A percentile compares a stretch with the other conserved stretches of the same genome.
phyloP scores from a whole-genome alignment of 37 sponge, comb jelly and placozoan species.

The Halichondria panicea region DNA sequence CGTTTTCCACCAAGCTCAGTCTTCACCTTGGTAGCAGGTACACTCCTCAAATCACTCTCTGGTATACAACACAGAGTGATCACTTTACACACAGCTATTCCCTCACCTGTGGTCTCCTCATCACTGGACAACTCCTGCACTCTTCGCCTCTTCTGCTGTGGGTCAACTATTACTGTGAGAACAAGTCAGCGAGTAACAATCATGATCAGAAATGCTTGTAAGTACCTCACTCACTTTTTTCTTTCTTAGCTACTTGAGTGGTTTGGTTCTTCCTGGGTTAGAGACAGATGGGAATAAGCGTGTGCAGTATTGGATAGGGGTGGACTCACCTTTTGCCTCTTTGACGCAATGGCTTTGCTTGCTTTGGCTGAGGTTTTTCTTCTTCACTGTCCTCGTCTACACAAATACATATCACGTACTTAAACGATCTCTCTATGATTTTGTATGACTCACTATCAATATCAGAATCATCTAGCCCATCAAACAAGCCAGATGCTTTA shows the following conservation, averaged over 20 bases:
- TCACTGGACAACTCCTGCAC: slow-evolving; percentile 54
- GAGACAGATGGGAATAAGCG: no score
- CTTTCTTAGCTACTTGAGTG: no score
- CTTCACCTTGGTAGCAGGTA: not conserved
- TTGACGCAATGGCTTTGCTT: no score
- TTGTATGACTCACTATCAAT: not conserved
- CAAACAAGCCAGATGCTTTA: no score
- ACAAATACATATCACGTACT: not conserved
- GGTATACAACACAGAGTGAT: not conserved
- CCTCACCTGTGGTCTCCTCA: slow-evolving; percentile 21
- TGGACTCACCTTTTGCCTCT: no score
- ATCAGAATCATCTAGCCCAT: slow-evolving; percentile 16
- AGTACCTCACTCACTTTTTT: no score
- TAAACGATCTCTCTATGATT: not conserved
- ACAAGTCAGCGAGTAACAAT: no score
- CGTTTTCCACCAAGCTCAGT: slow-evolving; percentile 9
- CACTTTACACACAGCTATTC: not conserved
- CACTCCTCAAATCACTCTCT: not conserved
- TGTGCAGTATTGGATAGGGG: no score
- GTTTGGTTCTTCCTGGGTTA: no score
- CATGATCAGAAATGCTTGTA: no score
- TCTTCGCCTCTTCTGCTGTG: slow-evolving; percentile 35
- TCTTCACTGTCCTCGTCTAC: not conserved
- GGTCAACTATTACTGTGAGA: no score
- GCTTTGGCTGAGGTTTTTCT: not conserved